Conservation (phyloP, 2,888 invertebrate genomes). For the Mesopsocus fuscifrons region DNA sequence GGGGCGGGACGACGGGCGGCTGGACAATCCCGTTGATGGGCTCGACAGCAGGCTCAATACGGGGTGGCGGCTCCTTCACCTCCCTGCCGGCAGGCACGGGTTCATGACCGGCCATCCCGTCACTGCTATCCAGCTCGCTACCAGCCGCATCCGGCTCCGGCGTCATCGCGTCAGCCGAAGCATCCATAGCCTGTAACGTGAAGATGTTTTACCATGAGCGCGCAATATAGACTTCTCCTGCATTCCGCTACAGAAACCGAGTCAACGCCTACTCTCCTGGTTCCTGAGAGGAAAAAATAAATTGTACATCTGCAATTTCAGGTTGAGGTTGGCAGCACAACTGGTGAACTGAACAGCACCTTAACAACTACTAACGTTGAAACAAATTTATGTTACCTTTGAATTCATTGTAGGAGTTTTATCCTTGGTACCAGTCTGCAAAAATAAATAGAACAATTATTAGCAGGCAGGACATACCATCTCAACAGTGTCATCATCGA, state of each 20-base stretch:
- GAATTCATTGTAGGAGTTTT: slow-evolving; percentile 2
- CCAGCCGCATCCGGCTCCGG: slow-evolving; percentile 12
- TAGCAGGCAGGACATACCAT: neutral
- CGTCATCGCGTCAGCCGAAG: slow-evolving; percentile 10
- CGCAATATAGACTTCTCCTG: too few species aligned
- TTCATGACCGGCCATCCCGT: slow-evolving; percentile 22
- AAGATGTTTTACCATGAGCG: neutral
- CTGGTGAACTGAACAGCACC: too few species aligned
- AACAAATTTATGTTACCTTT: neutral
- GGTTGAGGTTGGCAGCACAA: too few species aligned
- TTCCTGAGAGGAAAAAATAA: slow-evolving; percentile 27
- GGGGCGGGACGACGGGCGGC: slow-evolving; percentile 63
- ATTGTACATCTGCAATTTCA: slow-evolving; percentile 19
- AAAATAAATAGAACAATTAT: neutral
- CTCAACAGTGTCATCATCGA: too few species aligned
- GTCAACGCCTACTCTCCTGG: slow-evolving; percentile 17
- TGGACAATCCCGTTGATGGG: slow-evolving; percentile 77
- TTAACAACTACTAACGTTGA: neutral
- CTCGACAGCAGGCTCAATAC: slow-evolving; percentile 55
- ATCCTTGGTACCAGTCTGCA: neutral
- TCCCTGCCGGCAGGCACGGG: slow-evolving; percentile 22
- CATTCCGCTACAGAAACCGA: too few species aligned
- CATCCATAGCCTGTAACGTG: neutral
- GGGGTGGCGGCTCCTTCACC: slow-evolving; percentile 37
- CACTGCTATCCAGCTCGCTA: slow-evolving; percentile 17